Evolutionary conservation across 2,888 invertebrate species (phyloP).

Genomic region (Eupeodes luniger): DNA sequence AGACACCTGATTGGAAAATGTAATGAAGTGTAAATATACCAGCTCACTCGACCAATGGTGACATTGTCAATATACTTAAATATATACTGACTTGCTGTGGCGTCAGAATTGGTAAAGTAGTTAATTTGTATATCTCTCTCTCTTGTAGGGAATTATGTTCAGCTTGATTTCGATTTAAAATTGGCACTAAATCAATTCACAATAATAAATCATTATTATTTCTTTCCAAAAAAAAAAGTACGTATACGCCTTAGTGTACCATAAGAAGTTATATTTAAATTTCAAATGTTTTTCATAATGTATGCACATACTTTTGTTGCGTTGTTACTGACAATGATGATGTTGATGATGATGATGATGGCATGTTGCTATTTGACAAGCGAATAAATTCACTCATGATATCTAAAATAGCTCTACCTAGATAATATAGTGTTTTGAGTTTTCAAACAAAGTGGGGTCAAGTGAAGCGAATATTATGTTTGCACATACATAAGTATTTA

Average conservation of each 20-base stretch:
- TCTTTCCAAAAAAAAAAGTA: conserved; percentile 20
- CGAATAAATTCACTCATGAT: conserved; percentile 43
- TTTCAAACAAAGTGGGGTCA: conserved; percentile 37
- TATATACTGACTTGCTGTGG: neutral
- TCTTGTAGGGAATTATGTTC: conserved; percentile 32
- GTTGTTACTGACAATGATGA: neutral
- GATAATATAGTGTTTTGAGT: conserved; percentile 8
- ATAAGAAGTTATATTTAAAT: conserved; percentile 1
- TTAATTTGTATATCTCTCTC: no score
- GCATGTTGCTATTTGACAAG: conserved; percentile 37
- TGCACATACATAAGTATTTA: neutral
- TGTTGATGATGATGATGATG: no score
- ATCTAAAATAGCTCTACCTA: no score
- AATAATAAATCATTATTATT: neutral
- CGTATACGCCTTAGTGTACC: conserved; percentile 58
- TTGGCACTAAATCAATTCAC: conserved; percentile 40
- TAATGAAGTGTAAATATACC: conserved; percentile 53
- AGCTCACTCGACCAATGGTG: neutral
- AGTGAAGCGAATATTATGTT: conserved; percentile 20
- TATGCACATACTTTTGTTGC: neutral
- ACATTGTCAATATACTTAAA: neutral
- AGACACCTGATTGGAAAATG: conserved; percentile 64
- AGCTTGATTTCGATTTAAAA: conserved; percentile 29
- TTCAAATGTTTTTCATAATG: conserved; percentile 18
- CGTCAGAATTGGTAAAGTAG: conserved; percentile 7